Evolutionary conservation across 2,113 vertebrate species (phyloP).

Genomic region (Crocuta crocuta): DNA sequence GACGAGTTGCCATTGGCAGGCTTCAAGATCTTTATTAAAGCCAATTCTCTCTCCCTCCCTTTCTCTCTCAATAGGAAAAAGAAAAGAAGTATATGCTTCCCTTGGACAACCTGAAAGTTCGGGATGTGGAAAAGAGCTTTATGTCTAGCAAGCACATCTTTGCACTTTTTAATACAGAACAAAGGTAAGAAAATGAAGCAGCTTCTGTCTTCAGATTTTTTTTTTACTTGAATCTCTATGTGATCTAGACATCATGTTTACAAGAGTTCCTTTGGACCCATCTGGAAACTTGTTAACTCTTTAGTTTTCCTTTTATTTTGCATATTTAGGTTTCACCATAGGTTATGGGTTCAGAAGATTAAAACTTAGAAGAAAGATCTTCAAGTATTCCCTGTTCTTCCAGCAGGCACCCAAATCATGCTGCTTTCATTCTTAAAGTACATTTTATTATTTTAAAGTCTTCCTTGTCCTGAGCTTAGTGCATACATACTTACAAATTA

Average conservation of each 20-base stretch:
- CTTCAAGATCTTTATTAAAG: slow-evolving; percentile 48
- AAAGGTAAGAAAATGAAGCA: slow-evolving; percentile 87
- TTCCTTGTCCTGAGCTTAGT: not conserved
- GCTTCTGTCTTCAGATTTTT: not conserved
- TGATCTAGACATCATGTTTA: not conserved
- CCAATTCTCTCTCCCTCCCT: slow-evolving; percentile 37
- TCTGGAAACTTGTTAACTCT: not conserved
- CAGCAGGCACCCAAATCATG: not conserved
- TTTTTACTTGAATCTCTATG: not conserved
- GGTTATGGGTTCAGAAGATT: slow-evolving; percentile 1
- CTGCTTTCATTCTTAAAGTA: not conserved
- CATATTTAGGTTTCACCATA: not conserved
- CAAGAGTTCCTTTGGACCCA: not conserved
- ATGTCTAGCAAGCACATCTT: slow-evolving; percentile 93
- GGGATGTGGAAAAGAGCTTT: slow-evolving; percentile 92
- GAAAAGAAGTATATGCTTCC: slow-evolving; percentile 98
- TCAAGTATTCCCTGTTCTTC: not conserved
- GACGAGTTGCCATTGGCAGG: slow-evolving; percentile 3
- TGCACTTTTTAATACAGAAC: slow-evolving; percentile 93
- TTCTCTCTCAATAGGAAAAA: slow-evolving; percentile 90
- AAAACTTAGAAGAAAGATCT: not conserved
- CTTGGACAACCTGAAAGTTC: slow-evolving; percentile 92
- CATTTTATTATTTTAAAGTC: not conserved
- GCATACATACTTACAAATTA: not conserved
- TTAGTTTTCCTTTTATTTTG: not conserved